Evolutionary conservation across 2,113 vertebrate species (phyloP).

Genomic region (Spheniscus mendiculus): DNA sequence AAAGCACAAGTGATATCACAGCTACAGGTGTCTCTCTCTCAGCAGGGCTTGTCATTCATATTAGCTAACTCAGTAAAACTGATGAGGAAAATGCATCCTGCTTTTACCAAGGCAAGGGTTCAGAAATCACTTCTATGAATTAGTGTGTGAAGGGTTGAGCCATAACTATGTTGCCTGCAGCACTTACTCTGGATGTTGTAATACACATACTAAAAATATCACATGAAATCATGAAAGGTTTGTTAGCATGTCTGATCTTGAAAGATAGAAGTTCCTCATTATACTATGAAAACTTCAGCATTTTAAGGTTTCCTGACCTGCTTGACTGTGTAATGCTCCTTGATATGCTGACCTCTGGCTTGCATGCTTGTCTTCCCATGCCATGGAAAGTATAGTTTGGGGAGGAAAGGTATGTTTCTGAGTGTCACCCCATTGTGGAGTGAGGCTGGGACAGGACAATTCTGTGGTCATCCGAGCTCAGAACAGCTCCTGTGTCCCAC

Average conservation of each 20-base stretch:
- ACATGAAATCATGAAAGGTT: background rate
- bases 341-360: background rate
- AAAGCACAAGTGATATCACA: background rate
- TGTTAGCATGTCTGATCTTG: background rate
- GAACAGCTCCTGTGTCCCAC: background rate
- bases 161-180: background rate
- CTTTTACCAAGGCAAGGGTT: background rate
- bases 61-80: background rate
- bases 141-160: background rate
- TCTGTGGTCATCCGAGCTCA: background rate
- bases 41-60: background rate
- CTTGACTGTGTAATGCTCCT: background rate
- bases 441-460: background rate
- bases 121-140: background rate
- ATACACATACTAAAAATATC: background rate
- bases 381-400: background rate
- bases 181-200: background rate
- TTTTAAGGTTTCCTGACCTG: background rate
- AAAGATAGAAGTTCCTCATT: background rate
- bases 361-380: background rate
- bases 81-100: background rate
- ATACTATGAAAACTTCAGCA: background rate
- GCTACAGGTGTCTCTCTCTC: background rate
- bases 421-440: background rate
- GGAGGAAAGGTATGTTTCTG: background rate